A percentile compares a stretch with the other conserved stretches of the same genome.
phyloP scores from a whole-genome alignment of 2,113 vertebrate species.

The Antechinus flavipes region DNA sequence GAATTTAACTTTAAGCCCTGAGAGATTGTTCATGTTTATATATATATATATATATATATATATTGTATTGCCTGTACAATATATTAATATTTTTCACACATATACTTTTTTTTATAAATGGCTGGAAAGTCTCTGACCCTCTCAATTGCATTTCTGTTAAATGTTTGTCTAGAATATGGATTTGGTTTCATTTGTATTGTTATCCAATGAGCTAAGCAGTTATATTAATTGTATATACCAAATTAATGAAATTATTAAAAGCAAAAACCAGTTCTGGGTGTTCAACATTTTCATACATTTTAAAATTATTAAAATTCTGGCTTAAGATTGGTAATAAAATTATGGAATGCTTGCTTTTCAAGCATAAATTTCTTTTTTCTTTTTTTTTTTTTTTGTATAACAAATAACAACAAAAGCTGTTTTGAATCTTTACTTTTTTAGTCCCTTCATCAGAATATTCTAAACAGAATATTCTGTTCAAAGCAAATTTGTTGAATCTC shows the following conservation, averaged over 20 bases:
- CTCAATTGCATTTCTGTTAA: slow-evolving; percentile 86
- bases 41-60: slow-evolving; percentile 83
- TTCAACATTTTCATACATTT: slow-evolving; percentile 56
- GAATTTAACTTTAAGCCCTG: slow-evolving; percentile 72
- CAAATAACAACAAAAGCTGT: slow-evolving; percentile 55
- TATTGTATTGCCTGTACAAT: slow-evolving; percentile 86
- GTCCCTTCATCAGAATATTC: slow-evolving; percentile 66
- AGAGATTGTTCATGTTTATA: slow-evolving; percentile 62
- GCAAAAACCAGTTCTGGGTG: slow-evolving; percentile 72
- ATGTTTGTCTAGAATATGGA: slow-evolving; percentile 86
- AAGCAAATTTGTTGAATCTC: slow-evolving; percentile 35
- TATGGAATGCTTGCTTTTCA: slow-evolving; percentile 71
- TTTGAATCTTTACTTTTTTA: slow-evolving; percentile 66
- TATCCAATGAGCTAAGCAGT: slow-evolving; percentile 76
- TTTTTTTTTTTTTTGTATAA: not conserved
- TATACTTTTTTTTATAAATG: slow-evolving; percentile 83
- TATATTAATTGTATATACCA: slow-evolving; percentile 70
- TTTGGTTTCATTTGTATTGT: slow-evolving; percentile 87
- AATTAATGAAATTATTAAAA: slow-evolving; percentile 59
- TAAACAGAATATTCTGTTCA: slow-evolving; percentile 54
- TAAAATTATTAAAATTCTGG: slow-evolving; percentile 67
- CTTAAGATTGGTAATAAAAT: slow-evolving; percentile 70
- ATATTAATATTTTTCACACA: slow-evolving; percentile 77
- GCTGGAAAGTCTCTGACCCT: slow-evolving; percentile 85
- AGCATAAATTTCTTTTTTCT: slow-evolving; percentile 62